These are phyloP conservation scores for Cephalopterus ornatus DNA, from an alignment of 2,113 vertebrate genomes.

Conservation along the genomic window DNA sequence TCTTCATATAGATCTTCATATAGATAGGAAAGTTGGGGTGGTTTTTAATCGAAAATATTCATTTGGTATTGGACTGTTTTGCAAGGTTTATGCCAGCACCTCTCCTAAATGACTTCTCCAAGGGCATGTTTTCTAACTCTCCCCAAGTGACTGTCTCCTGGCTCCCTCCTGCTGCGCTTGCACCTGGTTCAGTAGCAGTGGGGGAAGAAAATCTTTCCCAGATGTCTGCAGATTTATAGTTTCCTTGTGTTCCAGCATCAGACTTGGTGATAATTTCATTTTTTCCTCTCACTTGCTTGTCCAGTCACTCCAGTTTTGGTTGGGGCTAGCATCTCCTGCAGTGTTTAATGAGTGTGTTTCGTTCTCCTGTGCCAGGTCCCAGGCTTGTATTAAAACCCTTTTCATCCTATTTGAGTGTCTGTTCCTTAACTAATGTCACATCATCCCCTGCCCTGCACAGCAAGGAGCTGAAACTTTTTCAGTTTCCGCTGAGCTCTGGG, in stretches of 20 bases:
- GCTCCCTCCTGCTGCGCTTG: not conserved
- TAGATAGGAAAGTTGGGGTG: not conserved
- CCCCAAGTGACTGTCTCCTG: not conserved
- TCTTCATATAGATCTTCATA: not conserved
- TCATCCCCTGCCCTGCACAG: slow-evolving; percentile 14
- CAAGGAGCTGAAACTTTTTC: not conserved
- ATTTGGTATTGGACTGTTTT: not conserved
- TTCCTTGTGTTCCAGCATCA: not conserved
- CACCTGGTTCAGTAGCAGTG: not conserved
- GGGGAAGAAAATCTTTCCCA: not conserved
- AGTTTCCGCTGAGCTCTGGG: not conserved
- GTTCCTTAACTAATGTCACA: slow-evolving; percentile 14
- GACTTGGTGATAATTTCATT: not conserved
- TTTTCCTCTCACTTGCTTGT: not conserved
- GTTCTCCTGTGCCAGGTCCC: not conserved
- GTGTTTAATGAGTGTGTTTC: not conserved
- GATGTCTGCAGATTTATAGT: not conserved
- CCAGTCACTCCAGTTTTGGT: not conserved
- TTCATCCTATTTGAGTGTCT: slow-evolving; percentile 4
- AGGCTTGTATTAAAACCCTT: slow-evolving; percentile 8
- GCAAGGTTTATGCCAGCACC: not conserved
- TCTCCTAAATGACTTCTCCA: not conserved
- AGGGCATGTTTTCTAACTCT: not conserved
- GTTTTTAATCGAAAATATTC: not conserved
- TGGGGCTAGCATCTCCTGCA: not conserved